Evolutionary conservation across 2,797 vertebrate species (phyloP), one percentile per base, ranked within the genome.

Genomic region (Enteromius argenteus): DNA sequence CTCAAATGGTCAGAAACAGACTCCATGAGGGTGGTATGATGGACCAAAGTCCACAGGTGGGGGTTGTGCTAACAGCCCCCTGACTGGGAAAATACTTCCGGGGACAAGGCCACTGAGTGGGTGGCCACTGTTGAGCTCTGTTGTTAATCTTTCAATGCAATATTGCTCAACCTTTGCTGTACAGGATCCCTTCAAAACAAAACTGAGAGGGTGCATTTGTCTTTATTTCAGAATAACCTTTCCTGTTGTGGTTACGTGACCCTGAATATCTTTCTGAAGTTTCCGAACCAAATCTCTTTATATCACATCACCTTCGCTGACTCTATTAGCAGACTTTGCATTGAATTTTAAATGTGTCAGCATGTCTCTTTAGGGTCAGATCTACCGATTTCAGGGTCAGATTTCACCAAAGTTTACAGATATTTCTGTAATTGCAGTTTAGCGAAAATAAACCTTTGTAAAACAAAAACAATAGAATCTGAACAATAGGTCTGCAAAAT

Each of bases 261-360:
- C 68, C 67, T 62, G 49, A 56, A 73, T 81, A 60, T 81, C 37
- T 60, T 81, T 72, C 39, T 8, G 6, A 72, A 32, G 35, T 60
- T 81, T 69, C 64, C 1, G 13, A 67, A 67, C 30, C 11, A 79
- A 67, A 79, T 67, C 32, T n/a, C 14, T 56, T 56, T 68, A 56
- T 69, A 66, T 79, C 77, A 66, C 30, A 49, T 79, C 79, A 68
- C 79, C 35, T 56, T 69, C 4, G 8, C 62, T 67, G 77, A 79
- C 60, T 17, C 64, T n/a, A 44, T 71, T 60, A 44, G 19, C 4
- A 6, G n/a, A 72, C 21, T 73, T 42, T 73, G 37, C 68, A 62
- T 60, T 60, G 39, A 32, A 73, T 81, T 60, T 44, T 71, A 42
- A 58, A 72, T 30, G 23, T 1, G 5, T 81, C 51, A 44, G 53